phyloP scores from a whole-genome alignment of 2,888 invertebrate genomes.

The Saturnia japonica region DNA sequence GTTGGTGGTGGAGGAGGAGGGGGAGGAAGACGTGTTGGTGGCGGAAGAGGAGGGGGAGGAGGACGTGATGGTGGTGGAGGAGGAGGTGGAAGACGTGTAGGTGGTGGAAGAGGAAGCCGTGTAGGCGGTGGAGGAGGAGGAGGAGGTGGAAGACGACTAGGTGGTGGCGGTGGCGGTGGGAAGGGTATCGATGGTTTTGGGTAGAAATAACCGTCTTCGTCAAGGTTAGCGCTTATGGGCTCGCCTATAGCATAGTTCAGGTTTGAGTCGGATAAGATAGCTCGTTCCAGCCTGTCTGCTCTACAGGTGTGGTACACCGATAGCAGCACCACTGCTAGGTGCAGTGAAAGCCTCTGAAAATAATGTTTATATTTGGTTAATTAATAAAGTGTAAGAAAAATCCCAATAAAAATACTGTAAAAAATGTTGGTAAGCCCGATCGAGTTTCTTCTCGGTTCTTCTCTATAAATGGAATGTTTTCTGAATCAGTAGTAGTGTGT shows the following conservation, averaged over 20 bases:
- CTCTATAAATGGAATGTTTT: no score
- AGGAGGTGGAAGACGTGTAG: neutral
- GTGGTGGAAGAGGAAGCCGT: neutral
- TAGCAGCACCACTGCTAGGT: constrained; percentile 69
- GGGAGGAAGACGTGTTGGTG: constrained; percentile 25
- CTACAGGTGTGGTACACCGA: constrained; percentile 66
- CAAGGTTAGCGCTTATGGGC: constrained; percentile 61
- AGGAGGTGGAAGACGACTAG: constrained; percentile 34
- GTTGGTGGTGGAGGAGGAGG: constrained; percentile 28
- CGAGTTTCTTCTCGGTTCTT: no score
- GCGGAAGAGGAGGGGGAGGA: constrained; percentile 23
- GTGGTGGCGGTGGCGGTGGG: constrained; percentile 56
- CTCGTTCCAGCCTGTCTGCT: constrained; percentile 59
- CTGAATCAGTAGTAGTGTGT: no score
- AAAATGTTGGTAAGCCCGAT: no score
- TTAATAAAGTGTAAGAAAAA: no score
- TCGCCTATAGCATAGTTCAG: constrained; percentile 70
- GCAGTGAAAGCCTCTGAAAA: constrained; percentile 78
- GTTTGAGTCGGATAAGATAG: constrained; percentile 59
- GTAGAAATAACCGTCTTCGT: constrained; percentile 78
- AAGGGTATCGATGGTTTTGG: constrained; percentile 71
- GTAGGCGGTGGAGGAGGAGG: neutral
- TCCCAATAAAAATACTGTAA: no score
- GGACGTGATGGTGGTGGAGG: constrained; percentile 24
- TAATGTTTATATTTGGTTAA: constrained; percentile 4